phyloP scores from a whole-genome alignment of 2,113 vertebrate genomes.

The Halichoerus grypus region DNA sequence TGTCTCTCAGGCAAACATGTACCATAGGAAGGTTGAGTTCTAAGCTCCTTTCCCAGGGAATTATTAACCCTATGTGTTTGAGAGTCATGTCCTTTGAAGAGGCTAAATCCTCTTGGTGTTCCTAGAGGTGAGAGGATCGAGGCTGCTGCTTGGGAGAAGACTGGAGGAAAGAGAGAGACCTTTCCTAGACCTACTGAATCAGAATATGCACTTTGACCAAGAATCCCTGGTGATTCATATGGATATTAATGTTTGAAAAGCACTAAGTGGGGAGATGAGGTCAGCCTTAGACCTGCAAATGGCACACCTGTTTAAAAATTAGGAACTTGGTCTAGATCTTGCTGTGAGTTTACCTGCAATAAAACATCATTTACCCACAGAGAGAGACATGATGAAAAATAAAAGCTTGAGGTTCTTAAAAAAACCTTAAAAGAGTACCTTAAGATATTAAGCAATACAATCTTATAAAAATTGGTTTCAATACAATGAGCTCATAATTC shows the following conservation, averaged over 20 bases:
- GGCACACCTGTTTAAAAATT: neutral
- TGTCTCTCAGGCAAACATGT: neutral
- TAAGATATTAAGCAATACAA: neutral
- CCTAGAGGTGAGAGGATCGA: neutral
- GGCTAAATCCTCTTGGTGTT: neutral
- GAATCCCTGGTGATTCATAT: neutral
- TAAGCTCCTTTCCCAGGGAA: neutral
- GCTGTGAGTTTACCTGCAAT: conserved; percentile 9
- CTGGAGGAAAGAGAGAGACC: neutral
- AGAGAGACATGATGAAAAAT: neutral
- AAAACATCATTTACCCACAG: neutral
- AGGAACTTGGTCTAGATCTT: neutral
- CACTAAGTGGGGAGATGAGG: neutral
- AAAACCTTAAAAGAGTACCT: neutral
- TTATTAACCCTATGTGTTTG: neutral
- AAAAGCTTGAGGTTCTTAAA: neutral
- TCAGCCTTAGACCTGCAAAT: neutral
- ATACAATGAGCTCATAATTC: neutral
- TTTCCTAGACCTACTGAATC: neutral
- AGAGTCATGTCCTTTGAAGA: neutral
- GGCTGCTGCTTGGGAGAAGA: neutral
- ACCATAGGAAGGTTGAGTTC: neutral
- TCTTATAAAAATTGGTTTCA: conserved; percentile 42
- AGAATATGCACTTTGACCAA: neutral
- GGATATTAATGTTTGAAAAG: neutral